These are phyloP conservation scores for Novumbra hubbsi DNA, from an alignment of 2,797 vertebrate species.

Conservation along the genomic window DNA sequence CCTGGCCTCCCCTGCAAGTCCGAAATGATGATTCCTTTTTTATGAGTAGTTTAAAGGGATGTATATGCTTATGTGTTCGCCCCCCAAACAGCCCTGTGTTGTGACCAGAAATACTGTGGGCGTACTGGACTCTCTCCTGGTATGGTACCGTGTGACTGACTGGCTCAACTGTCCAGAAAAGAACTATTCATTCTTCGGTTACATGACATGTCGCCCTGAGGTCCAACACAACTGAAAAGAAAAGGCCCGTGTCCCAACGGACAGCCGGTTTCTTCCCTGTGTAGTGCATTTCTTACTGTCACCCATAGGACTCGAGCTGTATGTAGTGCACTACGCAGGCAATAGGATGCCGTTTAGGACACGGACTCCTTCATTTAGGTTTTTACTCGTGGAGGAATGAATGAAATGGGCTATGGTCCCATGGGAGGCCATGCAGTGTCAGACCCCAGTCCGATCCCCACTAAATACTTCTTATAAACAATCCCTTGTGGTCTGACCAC, in stretches of 20 bases:
- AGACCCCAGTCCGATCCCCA: constrained; percentile 38
- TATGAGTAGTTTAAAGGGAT: neutral
- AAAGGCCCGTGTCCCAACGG: constrained; percentile 36
- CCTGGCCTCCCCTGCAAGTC: neutral
- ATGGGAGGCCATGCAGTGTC: constrained; percentile 51
- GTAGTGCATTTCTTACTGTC: too few species aligned
- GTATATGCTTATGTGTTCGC: neutral
- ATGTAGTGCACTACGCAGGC: neutral
- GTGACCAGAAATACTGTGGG: constrained; percentile 58
- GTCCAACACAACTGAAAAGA: constrained; percentile 56
- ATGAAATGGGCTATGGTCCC: constrained; percentile 27
- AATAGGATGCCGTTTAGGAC: neutral
- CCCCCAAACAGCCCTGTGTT: constrained; percentile 39
- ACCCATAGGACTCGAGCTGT: neutral
- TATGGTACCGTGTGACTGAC: constrained; percentile 63
- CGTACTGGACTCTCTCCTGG: constrained; percentile 66
- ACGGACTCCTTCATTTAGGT: neutral
- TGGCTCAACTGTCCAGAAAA: constrained; percentile 67
- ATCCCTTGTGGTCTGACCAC: constrained; percentile 56
- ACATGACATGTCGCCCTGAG: constrained; percentile 68
- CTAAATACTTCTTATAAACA: constrained; percentile 54
- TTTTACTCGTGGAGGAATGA: constrained; percentile 57
- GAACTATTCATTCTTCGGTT: constrained; percentile 70
- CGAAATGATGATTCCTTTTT: neutral
- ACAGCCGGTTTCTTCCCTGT: neutral